A percentile compares a stretch with the other conserved stretches of the same genome.
Evolutionary conservation across 2,888 invertebrate genomes (phyloP).

Genomic region (Noctuana brunneofusca): DNA sequence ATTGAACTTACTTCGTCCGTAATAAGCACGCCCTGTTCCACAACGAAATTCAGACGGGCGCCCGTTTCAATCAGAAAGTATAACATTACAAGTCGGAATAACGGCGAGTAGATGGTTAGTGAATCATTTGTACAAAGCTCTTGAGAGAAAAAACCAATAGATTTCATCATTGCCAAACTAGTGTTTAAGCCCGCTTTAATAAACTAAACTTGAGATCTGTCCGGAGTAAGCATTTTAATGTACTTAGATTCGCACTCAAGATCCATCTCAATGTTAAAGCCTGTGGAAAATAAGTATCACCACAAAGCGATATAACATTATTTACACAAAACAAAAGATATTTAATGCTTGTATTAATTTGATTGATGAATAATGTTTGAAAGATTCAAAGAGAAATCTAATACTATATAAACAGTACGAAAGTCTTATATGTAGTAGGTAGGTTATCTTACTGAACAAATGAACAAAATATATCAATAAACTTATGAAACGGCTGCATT

Average conservation of each 20-base stretch:
- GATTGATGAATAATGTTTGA: no score
- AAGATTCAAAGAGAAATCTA: no score
- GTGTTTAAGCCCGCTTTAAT: background rate
- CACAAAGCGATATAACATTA: background rate
- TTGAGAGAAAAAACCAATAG: conserved; percentile 5
- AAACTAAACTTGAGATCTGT: no score
- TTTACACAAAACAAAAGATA: background rate
- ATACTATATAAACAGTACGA: no score
- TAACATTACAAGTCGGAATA: conserved; percentile 44
- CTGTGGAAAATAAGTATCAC: no score
- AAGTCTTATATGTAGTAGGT: no score
- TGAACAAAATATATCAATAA: background rate
- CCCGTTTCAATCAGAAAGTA: conserved; percentile 58
- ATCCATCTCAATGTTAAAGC: no score
- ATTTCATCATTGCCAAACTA: background rate
- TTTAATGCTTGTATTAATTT: no score
- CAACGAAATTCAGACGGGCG: conserved; percentile 54
- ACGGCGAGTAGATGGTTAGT: conserved; percentile 39
- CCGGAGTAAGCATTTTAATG: no score
- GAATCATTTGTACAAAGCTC: conserved; percentile 43
- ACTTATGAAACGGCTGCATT: background rate
- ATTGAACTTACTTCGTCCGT: conserved; percentile 75
- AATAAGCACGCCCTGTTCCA: conserved; percentile 65
- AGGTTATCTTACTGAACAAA: no score
- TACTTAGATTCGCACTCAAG: no score